Base-by-base conservation (phyloP, 92 coral and sea anemone species). In the Anthopleura xanthogrammica region DNA sequence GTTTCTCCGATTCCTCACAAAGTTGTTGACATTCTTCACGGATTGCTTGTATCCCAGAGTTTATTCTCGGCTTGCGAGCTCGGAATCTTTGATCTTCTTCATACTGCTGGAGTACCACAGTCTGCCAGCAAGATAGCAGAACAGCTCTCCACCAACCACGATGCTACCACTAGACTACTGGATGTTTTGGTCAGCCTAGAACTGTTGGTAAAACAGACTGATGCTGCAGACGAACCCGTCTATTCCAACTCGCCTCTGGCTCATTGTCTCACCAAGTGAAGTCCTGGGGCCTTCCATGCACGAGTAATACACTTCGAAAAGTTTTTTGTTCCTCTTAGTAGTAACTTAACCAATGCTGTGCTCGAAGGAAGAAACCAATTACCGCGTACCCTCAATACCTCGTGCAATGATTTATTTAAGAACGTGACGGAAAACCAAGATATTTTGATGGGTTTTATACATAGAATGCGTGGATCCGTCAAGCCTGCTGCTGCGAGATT, bases 311-410 rank as follows among this genome's bases (percentile, higher is more conserved):
- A 73, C 62, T 84, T 86, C 40, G 54, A 50, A 50, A 50, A 11
- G 54, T 50, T 50, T 50, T 50, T 50, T 50, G 54, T 50, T 50
- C 54, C 54, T 5, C 54, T 50, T 50, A 50, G 11, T 11, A 50
- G 11, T 5, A 74, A 82, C 40, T 60, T 89, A 42, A 76, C 80
- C 19, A 70, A 70, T 73, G 92, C 90, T 20, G 85, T 86, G 14
- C 79, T 43, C 22, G 92, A 89, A 9, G 92, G 92, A 20, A 73
- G 83, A 46, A 86, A 40, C 65, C 92, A 86, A 84, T 89, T 90
- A 90, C 36, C 72, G 75, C 75, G 79, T 1, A 86, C 92, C 5
- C 86, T 89, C 57, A 74, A 82, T 3, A 56, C 70, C 50, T 79
- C 92, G 4, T 52, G 85, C 17, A 88, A 83, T n/a, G 92, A 89